phyloP scores from a whole-genome alignment of 2,797 vertebrate genomes.

The Syngnathus rostellatus region DNA sequence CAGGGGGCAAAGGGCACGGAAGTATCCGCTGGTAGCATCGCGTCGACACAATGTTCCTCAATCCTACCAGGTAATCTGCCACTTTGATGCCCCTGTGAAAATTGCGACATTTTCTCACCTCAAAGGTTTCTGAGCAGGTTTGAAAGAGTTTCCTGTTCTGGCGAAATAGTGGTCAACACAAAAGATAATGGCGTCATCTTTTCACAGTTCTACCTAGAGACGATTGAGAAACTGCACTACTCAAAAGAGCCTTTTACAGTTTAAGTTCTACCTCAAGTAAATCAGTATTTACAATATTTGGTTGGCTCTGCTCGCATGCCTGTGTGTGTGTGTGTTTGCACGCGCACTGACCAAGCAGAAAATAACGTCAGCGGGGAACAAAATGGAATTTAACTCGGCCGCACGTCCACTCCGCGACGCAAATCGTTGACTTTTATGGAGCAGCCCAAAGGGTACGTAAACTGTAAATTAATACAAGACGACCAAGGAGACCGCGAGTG shows the following conservation, averaged over 20 bases:
- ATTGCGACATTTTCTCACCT: not conserved
- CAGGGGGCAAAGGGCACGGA: not conserved
- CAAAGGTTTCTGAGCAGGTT: not conserved
- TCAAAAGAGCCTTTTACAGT: not conserved
- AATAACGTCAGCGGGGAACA: not conserved
- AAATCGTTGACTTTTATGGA: constrained; percentile 7
- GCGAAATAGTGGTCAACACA: too few relatives aligned
- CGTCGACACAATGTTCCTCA: not conserved
- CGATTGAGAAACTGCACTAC: too few relatives aligned
- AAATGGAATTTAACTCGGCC: not conserved
- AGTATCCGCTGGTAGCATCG: not conserved
- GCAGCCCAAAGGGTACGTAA: constrained; percentile 2
- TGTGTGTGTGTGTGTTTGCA: not conserved
- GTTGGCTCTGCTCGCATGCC: not conserved
- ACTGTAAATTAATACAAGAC: constrained; percentile 6
- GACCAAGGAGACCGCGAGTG: not conserved
- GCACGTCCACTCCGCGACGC: not conserved
- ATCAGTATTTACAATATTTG: not conserved
- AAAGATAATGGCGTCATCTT: too few relatives aligned
- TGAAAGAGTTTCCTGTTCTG: too few relatives aligned
- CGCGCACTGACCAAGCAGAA: constrained; percentile 3
- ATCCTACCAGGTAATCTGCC: too few relatives aligned
- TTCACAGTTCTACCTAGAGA: too few relatives aligned
- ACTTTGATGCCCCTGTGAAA: too few relatives aligned
- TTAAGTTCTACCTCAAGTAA: too few relatives aligned